Evolutionary conservation across 2,113 vertebrate species (phyloP).

Genomic region (Spilogale gracilis): DNA sequence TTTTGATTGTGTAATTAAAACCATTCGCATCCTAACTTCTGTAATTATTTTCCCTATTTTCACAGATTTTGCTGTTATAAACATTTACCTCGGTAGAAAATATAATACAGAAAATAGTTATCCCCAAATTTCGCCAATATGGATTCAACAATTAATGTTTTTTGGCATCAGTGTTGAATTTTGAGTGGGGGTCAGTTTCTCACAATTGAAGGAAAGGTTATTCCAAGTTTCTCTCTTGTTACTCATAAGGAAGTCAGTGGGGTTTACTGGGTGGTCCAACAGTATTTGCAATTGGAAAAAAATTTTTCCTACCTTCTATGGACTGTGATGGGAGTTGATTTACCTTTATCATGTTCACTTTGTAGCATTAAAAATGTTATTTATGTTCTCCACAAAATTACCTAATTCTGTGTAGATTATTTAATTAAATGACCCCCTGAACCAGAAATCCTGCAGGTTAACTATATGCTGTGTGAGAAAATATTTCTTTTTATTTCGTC

Average conservation of each 20-base stretch:
- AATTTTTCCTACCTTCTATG: slow-evolving; percentile 55
- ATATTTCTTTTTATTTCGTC: slow-evolving; percentile 70
- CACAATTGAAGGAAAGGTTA: not conserved
- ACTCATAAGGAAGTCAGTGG: slow-evolving; percentile 46
- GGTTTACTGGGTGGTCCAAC: slow-evolving; percentile 55
- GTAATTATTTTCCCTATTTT: not conserved
- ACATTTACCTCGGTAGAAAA: not conserved
- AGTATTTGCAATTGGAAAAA: slow-evolving; percentile 50
- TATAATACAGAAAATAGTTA: slow-evolving; percentile 1
- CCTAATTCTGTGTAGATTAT: slow-evolving; percentile 67
- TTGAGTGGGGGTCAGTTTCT: not conserved
- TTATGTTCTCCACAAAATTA: slow-evolving; percentile 60
- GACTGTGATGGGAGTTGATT: slow-evolving; percentile 58
- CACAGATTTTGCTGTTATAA: slow-evolving; percentile 38
- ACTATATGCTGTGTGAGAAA: slow-evolving; percentile 65
- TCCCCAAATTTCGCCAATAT: slow-evolving; percentile 7
- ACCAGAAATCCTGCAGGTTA: slow-evolving; percentile 61
- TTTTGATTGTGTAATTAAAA: slow-evolving; percentile 10
- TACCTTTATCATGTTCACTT: slow-evolving; percentile 51
- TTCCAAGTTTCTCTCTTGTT: slow-evolving; percentile 46
- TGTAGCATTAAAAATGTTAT: slow-evolving; percentile 67
- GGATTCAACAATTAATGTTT: not conserved
- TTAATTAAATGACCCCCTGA: slow-evolving; percentile 72
- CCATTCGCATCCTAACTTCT: slow-evolving; percentile 1
- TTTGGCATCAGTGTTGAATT: not conserved